Conservation (phyloP, 2,113 vertebrate species). For the Gasterosteus aculeatus region DNA sequence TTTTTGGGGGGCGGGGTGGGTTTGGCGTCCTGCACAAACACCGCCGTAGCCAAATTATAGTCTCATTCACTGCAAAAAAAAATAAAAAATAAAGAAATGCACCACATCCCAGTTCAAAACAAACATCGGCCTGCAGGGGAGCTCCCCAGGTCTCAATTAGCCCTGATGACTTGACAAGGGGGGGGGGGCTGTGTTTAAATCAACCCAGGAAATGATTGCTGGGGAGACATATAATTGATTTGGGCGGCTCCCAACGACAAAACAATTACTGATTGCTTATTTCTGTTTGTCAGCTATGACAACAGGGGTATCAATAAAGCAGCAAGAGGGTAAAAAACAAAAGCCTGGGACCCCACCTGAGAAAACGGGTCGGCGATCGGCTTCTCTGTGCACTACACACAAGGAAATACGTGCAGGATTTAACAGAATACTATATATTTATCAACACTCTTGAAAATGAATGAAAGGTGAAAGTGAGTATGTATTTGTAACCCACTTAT, state of each 20-base stretch:
- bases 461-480: not conserved
- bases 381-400: not conserved
- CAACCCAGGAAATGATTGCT: slow-evolving; percentile 71
- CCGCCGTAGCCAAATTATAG: not conserved
- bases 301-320: slow-evolving; percentile 69
- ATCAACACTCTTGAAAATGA: not conserved
- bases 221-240: slow-evolving; percentile 75
- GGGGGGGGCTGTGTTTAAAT: slow-evolving; percentile 69
- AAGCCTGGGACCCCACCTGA: slow-evolving; percentile 42
- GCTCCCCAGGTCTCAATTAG: slow-evolving; percentile 80
- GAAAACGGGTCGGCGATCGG: not conserved
- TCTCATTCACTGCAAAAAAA: slow-evolving; percentile 1
- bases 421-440: not conserved
- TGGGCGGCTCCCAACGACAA: slow-evolving; percentile 69
- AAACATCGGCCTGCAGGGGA: slow-evolving; percentile 20
- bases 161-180: slow-evolving; percentile 78
- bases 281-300: slow-evolving; percentile 71
- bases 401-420: not conserved
- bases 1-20: not conserved
- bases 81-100: not conserved
- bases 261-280: slow-evolving; percentile 79
- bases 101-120: slow-evolving; percentile 28
- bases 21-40: not conserved
- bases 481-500: not conserved
- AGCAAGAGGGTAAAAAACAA: slow-evolving; percentile 64